Conservation (phyloP, 2,797 vertebrate genomes). For the Menidia menidia region DNA sequence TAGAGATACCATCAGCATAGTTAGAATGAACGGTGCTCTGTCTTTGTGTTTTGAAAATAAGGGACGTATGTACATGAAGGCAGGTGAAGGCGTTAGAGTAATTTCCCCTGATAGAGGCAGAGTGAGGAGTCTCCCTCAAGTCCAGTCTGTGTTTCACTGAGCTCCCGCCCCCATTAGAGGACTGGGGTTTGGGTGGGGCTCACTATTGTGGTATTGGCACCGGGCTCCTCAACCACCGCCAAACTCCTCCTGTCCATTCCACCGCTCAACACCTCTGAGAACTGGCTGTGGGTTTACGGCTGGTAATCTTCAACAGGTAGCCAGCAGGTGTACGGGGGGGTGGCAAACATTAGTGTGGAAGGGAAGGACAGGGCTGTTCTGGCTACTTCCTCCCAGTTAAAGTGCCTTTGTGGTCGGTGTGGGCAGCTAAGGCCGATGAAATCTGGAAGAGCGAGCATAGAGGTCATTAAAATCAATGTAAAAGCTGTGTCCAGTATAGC, state of each 20-base stretch:
- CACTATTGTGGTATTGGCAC: slow-evolving; percentile 59
- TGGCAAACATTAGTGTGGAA: too few species aligned
- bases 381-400: not conserved
- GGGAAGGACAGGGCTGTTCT: not conserved
- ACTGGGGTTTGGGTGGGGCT: not conserved
- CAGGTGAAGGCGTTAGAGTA: slow-evolving; percentile 34
- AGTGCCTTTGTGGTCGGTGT: slow-evolving; percentile 27
- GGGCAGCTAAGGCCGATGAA: slow-evolving; percentile 89
- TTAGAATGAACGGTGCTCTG: slow-evolving; percentile 3
- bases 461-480: not conserved
- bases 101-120: not conserved
- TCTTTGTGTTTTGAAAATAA: slow-evolving; percentile 24
- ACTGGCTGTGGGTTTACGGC: not conserved
- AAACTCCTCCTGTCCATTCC: slow-evolving; percentile 13
- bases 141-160: not conserved
- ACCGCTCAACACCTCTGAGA: slow-evolving; percentile 3
- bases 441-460: slow-evolving; percentile 79
- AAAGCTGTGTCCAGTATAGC: not conserved
- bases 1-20: slow-evolving; percentile 16
- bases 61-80: slow-evolving; percentile 67
- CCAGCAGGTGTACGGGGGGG: not conserved
- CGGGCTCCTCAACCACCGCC: slow-evolving; percentile 15
- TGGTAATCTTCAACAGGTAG: slow-evolving; percentile 9
- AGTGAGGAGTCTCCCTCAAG: not conserved
- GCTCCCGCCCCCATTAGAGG: not conserved